Percentiles rank a stretch among this genome's conserved stretches.
phyloP scores from a whole-genome alignment of 92 coral and sea anemone genomes.

The Ricordea florida region DNA sequence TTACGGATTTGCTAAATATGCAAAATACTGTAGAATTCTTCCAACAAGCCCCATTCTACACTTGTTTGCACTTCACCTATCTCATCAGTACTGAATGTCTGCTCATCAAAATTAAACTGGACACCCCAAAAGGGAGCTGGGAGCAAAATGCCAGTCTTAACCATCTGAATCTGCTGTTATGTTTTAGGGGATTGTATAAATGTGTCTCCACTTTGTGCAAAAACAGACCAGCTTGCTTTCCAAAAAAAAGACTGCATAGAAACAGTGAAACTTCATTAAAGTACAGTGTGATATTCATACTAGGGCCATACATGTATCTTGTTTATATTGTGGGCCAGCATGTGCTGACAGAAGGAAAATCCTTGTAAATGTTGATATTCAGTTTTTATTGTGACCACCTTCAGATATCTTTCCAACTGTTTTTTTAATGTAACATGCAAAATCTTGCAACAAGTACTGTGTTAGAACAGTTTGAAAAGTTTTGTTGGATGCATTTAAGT shows the following conservation, averaged over 20 bases:
- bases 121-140: slow-evolving; percentile 15
- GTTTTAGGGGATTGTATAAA: slow-evolving; percentile 30
- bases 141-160: slow-evolving; percentile 13
- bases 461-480: slow-evolving; percentile 11
- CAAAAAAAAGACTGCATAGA: slow-evolving; percentile 19
- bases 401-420: no score
- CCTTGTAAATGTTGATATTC: neutral
- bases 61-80: no score
- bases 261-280: slow-evolving; percentile 18
- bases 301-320: slow-evolving; percentile 2
- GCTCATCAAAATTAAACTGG: slow-evolving; percentile 8
- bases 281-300: slow-evolving; percentile 10
- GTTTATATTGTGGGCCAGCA: neutral
- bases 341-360: neutral
- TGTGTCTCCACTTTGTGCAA: slow-evolving; percentile 14
- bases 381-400: no score
- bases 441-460: slow-evolving; percentile 7
- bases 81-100: neutral
- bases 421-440: slow-evolving; percentile 4
- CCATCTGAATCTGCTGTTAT: slow-evolving; percentile 15
- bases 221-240: slow-evolving; percentile 29
- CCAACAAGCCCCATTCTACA: no score
- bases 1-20: no score
- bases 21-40: no score
- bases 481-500: slow-evolving; percentile 1